Evolutionary conservation across 2,888 invertebrate genomes (phyloP), one percentile per base, ranked within the genome.

Genomic region (Harpalus rubripes): DNA sequence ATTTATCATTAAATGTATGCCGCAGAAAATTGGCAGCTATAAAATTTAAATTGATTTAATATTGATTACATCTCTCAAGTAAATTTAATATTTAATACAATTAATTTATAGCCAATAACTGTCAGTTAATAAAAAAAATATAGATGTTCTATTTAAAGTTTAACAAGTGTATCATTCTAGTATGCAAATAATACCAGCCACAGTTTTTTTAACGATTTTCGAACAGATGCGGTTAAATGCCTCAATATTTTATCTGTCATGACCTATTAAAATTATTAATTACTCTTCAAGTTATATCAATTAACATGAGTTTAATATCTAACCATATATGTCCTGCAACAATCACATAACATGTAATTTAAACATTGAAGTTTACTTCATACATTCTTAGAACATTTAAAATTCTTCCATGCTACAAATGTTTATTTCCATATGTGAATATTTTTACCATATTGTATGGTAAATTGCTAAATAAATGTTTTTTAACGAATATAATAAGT

Each of bases 51-150:
- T 65, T 65, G 22, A 52, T 59, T 12, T 32, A 81, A 81, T 81
- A 68, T 52, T 39, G 61, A 63, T 81, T 81, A 63, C 56, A 4
- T 7, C 56, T 81, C 68, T 68, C 26, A 68, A 52, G 58, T 72
- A 68, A 26, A 68, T 68, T 72, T 68, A 81, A 81, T 81, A 12
- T 72, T 72, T 68, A 81, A 81, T 81, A 12, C 58, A 56, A 72
- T 72, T 81, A 81, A 81, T 81, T 81, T 81, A 81, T 81, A 5
- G 58, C 15, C 81, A 68, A 81, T 81, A 68, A 68, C 68, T n/a
- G 81, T 81, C 72, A 72, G 52, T 32, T 26, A 56, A 68, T 68
- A 81, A 81, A 81, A 78, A 80, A 81, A 56, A 56, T 68, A 81
- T 80, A 41, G 61, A 61, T 81, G 81, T 72, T 81, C 52, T 68